Percentiles rank a stretch among this genome's conserved stretches.
These are phyloP conservation scores for Anhinga anhinga DNA, from an alignment of 2,113 vertebrate genomes.

Conservation along the genomic window DNA sequence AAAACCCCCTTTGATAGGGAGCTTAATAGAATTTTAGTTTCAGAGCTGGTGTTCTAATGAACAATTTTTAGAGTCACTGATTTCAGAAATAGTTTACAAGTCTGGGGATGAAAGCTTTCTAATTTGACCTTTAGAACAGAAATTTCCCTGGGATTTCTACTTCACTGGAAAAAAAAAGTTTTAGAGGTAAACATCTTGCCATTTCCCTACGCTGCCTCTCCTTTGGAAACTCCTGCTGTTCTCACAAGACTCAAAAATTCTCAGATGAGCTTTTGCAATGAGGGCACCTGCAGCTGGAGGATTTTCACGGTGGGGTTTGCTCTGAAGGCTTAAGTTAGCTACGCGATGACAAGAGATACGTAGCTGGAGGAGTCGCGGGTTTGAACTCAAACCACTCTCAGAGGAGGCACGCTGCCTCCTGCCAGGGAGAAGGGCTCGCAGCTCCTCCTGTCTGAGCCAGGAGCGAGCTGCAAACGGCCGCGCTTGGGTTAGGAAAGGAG, in stretches of 20 bases:
- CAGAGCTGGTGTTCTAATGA: conserved; percentile 46
- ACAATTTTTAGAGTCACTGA: conserved; percentile 43
- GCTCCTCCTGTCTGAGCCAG: not conserved
- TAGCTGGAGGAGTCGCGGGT: not conserved
- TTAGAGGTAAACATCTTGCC: not conserved
- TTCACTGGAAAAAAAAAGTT: not conserved
- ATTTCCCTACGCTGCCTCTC: not conserved
- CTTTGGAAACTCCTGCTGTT: accelerated
- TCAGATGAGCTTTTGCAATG: not conserved
- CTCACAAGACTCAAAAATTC: not conserved
- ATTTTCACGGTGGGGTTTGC: not conserved
- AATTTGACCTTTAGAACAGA: conserved; percentile 55
- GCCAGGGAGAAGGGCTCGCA: not conserved
- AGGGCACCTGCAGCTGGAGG: not conserved
- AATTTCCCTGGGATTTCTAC: conserved; percentile 45
- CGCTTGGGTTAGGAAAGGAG: not conserved
- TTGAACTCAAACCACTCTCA: not conserved
- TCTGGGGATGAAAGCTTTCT: conserved; percentile 34
- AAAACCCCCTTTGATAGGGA: not conserved
- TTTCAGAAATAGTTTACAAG: conserved; percentile 61
- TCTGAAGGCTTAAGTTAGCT: not conserved
- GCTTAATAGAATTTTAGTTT: conserved; percentile 43
- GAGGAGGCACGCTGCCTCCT: not conserved
- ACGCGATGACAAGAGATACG: accelerated
- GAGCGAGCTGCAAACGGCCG: accelerated